Conservation (phyloP, 2,113 vertebrate genomes). For the Tyrannus savana region DNA sequence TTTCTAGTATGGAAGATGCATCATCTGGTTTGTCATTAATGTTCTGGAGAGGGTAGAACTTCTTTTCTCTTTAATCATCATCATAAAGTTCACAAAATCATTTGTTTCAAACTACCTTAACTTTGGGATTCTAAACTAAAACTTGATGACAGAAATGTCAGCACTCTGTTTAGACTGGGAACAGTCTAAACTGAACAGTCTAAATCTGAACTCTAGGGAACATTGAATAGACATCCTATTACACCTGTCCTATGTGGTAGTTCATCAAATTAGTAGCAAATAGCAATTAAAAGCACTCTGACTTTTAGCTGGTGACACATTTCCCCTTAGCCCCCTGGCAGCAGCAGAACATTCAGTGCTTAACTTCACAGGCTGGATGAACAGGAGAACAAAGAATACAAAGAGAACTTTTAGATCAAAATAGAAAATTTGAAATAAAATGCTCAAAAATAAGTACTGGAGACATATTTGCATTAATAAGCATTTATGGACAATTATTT, state of each 20-base stretch:
- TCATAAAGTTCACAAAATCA: background rate
- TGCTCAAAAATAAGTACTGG: background rate
- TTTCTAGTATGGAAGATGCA: slow-evolving; percentile 36
- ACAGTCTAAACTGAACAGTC: no score
- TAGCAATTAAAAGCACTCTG: background rate
- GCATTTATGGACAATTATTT: slow-evolving; percentile 10
- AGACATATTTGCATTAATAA: background rate
- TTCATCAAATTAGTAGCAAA: background rate
- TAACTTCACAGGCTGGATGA: background rate
- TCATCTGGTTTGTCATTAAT: slow-evolving; percentile 12
- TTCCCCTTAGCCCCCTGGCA: background rate
- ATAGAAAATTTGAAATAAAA: background rate
- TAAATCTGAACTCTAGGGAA: background rate
- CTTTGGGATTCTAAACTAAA: background rate
- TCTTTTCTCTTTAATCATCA: background rate
- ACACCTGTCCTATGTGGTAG: background rate
- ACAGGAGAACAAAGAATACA: background rate
- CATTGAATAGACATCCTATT: background rate
- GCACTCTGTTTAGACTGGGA: background rate
- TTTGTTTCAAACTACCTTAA: background rate
- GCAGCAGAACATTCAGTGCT: background rate
- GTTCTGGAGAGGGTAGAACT: slow-evolving; percentile 28
- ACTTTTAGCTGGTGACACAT: background rate
- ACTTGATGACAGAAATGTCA: background rate
- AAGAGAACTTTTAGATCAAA: background rate